Evolutionary conservation across 2,113 vertebrate genomes (phyloP), one percentile per base, ranked within the genome.

Genomic region (Theristicus caerulescens): DNA sequence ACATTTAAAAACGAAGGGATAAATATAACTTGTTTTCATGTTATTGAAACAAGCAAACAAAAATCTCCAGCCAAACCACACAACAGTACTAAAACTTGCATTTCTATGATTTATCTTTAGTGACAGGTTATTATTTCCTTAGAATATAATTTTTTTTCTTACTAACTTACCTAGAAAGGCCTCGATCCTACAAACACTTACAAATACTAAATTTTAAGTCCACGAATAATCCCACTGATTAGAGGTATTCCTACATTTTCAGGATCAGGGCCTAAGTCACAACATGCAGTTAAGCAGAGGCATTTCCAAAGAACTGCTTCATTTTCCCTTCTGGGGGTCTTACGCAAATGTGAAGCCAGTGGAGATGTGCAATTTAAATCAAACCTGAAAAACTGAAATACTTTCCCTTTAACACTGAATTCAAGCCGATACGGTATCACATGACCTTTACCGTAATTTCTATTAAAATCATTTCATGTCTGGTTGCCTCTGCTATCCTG

Each of bases 401-500:
- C 98, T 98, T 98, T 97, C 96, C 98, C 98, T 98, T 98, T 98
- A 98, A 98, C 97, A 82, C 82, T 82, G 97, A 97, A 97, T 96
- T 97, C 95, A 97, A 96, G 96, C 97, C 31, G 95, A 96, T 94
- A 96, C 85, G 93, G 79, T 81, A 97, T 98, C 98, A 98, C 97
- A 96, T 98, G 98, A 98, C 98, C 98, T 98, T 98, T 98, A 98
- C 98, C 96, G 88, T 98, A 98, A 98, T 98, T 98, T 98, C 98
- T 98, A 98, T 98, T 98, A 98, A 98, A 98, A 98, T 98, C 97
- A 98, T 98, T 98, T 98, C 98, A 98, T 98, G 98, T 98, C 97
- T 98, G 98, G 98, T 98, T 98, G 98, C 97, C 97, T 98, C 97
- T 98, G 97, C 97, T 97, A 97, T 97, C 97, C 96, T 88, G 96